These are phyloP conservation scores for Pristionchus fissidentatus DNA, from an alignment of 2,888 invertebrate genomes.

Conservation along the genomic window DNA sequence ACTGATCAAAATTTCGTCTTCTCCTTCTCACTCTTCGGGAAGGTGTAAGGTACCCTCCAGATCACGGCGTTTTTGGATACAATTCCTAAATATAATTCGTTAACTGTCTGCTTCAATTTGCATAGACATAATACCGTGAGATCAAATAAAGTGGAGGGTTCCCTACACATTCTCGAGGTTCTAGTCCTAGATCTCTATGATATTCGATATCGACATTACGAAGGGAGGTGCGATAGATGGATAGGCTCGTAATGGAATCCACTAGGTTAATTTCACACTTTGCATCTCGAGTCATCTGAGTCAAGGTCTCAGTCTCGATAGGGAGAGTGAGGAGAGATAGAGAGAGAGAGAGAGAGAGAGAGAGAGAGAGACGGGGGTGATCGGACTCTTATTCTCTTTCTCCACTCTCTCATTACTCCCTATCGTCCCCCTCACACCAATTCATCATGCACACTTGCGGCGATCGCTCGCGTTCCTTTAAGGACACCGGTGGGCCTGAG, in stretches of 20 bases:
- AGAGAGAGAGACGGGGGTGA: not conserved
- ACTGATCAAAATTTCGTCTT: too few relatives aligned
- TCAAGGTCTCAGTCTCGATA: conserved; percentile 1
- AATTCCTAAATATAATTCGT: too few relatives aligned
- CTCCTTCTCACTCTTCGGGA: too few relatives aligned
- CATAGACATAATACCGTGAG: too few relatives aligned
- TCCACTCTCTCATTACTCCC: not conserved
- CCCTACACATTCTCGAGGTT: too few relatives aligned
- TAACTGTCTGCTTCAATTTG: too few relatives aligned
- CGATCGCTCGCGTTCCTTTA: not conserved
- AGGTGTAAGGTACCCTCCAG: too few relatives aligned
- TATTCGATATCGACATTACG: too few relatives aligned
- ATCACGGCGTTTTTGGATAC: too few relatives aligned
- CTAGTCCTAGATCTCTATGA: too few relatives aligned
- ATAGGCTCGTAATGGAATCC: conserved; percentile 27
- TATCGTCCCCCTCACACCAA: not conserved
- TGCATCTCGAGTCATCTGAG: not conserved
- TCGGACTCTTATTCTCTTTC: not conserved
- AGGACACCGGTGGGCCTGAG: too few relatives aligned
- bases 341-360: not conserved
- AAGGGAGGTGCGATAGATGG: not conserved
- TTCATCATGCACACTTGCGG: conserved; percentile 20
- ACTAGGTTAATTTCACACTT: conserved; percentile 40
- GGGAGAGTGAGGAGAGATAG: not conserved
- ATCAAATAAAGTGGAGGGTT: too few relatives aligned